Evolutionary conservation across 2,113 vertebrate species (phyloP), one percentile per base, ranked within the genome.

Genomic region (Lichenostomus cassidix): DNA sequence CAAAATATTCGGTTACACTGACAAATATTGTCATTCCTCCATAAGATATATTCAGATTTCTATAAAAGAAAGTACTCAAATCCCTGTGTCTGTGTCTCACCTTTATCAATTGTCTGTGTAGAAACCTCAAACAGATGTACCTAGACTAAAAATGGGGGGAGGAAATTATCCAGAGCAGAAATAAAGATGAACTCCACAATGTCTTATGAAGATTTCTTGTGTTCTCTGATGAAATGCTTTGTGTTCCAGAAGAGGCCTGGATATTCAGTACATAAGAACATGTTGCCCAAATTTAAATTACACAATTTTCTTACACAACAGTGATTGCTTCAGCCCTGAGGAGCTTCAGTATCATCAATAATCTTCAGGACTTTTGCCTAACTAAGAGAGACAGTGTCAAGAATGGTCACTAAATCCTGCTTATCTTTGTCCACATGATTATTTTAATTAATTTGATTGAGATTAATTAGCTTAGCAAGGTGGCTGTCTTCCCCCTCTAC

Each of bases 361-460:
- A 86, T 93, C 42, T 92, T 90, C 55, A 83, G 59, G 25, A 94
- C 90, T 80, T 83, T 65, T 88, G 23, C 12, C 23, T 95, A 94
- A 96, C 81, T 71, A 69, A 80, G 68, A 80, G 28, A 85, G 92
- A 95, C 94, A 93, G 18, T 92, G 90, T 94, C 90, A 96, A 55
- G 82, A 95, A 80, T 56, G 59, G 90, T 88, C 79, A 92, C 67
- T 92, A 90, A 86, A 58, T 90, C 68, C 67, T 94, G 63, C 82
- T 94, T 93, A 76, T 90, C 75, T 93, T 94, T 95, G 92, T 94
- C 92, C 63, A 80, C 59, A 69, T 50, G 50, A 95, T 95, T 93
- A 94, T 83, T 96, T 93, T 77, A 93, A 94, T 92, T 94, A 80
- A 83, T 44, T 74, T 94, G 94, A 94, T 96, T 85, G 94, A 94